Conservation (phyloP, 2,888 invertebrate genomes). For the Microplitis manilae region DNA sequence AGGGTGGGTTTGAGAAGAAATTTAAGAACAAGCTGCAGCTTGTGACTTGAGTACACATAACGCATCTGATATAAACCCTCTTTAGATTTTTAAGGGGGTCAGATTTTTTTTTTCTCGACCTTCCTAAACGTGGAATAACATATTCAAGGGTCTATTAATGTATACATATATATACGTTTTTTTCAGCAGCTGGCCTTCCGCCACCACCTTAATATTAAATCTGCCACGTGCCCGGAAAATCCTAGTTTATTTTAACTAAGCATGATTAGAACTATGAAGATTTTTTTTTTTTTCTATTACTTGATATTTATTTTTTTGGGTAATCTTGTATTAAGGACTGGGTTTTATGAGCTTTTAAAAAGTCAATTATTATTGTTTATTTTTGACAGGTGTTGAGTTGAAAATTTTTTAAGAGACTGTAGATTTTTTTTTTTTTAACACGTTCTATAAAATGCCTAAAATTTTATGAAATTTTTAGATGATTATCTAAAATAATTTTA, state of each 20-base stretch:
- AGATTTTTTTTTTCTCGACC: constrained; percentile 25
- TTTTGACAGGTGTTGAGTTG: too few relatives aligned
- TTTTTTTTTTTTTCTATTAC: too few relatives aligned
- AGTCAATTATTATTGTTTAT: too few relatives aligned
- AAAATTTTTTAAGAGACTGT: too few relatives aligned
- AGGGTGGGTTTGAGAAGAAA: not conserved
- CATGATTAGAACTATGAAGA: not conserved
- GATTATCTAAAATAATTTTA: too few relatives aligned
- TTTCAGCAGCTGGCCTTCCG: constrained; percentile 39
- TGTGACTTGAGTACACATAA: constrained; percentile 37
- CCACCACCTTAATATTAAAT: constrained; percentile 11
- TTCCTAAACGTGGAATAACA: constrained; percentile 42
- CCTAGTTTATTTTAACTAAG: not conserved
- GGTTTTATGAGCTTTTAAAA: too few relatives aligned
- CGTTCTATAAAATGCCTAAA: too few relatives aligned
- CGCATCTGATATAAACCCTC: constrained; percentile 38
- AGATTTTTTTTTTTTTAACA: too few relatives aligned
- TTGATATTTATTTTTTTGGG: too few relatives aligned
- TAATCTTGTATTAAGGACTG: too few relatives aligned
- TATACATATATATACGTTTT: constrained; percentile 16
- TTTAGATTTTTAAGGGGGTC: not conserved
- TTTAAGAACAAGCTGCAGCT: constrained; percentile 29
- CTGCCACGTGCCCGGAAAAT: constrained; percentile 38
- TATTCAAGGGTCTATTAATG: constrained; percentile 41
- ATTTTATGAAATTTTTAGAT: too few relatives aligned